A percentile compares a stretch with the other conserved stretches of the same genome.
These are phyloP conservation scores for Psilanteris sp. DNA, from an alignment of 1,140 invertebrate species.

Conservation along the genomic window DNA sequence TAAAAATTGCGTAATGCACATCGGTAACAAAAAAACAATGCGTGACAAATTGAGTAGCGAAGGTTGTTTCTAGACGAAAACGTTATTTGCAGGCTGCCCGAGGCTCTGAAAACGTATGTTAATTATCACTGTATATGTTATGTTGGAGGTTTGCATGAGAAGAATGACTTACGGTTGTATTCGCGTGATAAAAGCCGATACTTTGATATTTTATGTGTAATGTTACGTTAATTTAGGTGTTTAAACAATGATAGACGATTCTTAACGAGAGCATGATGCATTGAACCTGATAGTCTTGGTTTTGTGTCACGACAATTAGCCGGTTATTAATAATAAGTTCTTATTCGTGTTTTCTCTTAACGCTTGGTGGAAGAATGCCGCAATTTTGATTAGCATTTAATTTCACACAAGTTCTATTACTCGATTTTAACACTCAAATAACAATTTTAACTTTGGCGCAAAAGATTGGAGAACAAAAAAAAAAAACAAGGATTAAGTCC, in stretches of 20 bases:
- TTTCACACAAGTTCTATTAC: background rate
- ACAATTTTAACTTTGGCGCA: no score
- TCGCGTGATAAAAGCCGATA: slow-evolving; percentile 9
- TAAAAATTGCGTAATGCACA: slow-evolving; percentile 12
- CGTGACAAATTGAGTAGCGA: slow-evolving; percentile 46
- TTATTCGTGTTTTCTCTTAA: background rate
- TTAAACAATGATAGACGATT: slow-evolving; percentile 59
- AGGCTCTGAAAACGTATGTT: slow-evolving; percentile 80
- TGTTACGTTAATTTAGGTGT: slow-evolving; percentile 48
- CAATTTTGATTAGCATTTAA: background rate
- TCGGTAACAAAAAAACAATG: slow-evolving; percentile 30
- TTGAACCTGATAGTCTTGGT: slow-evolving; percentile 10
- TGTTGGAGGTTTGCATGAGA: slow-evolving; percentile 64
- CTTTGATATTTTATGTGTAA: slow-evolving; percentile 14
- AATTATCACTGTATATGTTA: slow-evolving; percentile 67
- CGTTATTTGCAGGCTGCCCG: slow-evolving; percentile 78
- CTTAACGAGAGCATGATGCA: slow-evolving; percentile 31
- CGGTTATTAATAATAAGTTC: background rate
- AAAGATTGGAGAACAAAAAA: no score
- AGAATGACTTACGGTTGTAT: slow-evolving; percentile 44
- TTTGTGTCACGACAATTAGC: background rate
- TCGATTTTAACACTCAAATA: background rate
- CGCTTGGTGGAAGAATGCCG: background rate
- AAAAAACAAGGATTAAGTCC: no score
- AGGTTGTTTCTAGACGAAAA: slow-evolving; percentile 70